Percentiles rank a stretch among this genome's conserved stretches.
phyloP scores from a whole-genome alignment of 53 echinoderm and acorn worm genomes.

The Hippasteria phrygiana region DNA sequence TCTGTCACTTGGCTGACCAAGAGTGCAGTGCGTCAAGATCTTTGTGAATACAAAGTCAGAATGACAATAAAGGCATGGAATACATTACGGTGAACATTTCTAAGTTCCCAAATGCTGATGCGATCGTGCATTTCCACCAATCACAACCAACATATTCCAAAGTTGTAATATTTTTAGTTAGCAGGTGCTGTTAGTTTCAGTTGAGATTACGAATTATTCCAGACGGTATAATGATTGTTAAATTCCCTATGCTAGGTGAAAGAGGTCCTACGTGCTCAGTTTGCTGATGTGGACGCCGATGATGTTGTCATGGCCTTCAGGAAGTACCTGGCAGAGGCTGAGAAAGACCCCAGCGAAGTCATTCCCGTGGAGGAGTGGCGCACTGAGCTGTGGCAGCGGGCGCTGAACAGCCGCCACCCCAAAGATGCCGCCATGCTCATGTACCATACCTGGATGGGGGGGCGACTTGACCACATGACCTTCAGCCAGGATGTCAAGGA shows the following conservation, averaged over 20 bases:
- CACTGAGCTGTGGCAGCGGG: constrained; percentile 89
- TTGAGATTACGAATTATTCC: no score
- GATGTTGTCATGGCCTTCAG: constrained; percentile 75
- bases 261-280: constrained; percentile 40
- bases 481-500: constrained; percentile 82
- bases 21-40: no score
- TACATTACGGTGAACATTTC: no score
- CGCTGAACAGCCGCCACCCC: constrained; percentile 72
- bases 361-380: constrained; percentile 92
- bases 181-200: no score
- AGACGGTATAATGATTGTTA: no score
- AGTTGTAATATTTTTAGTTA: no score
- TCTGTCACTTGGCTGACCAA: no score
- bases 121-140: no score
- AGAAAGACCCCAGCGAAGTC: constrained; percentile 84
- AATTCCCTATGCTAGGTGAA: constrained; percentile 23
- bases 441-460: constrained; percentile 88
- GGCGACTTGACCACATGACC: constrained; percentile 79
- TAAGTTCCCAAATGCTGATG: no score
- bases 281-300: constrained; percentile 71
- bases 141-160: no score
- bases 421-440: constrained; percentile 70
- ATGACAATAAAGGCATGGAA: no score
- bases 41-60: no score
- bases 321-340: constrained; percentile 67